Conservation (phyloP, 2,113 vertebrate species). For the Alethe diademata region DNA sequence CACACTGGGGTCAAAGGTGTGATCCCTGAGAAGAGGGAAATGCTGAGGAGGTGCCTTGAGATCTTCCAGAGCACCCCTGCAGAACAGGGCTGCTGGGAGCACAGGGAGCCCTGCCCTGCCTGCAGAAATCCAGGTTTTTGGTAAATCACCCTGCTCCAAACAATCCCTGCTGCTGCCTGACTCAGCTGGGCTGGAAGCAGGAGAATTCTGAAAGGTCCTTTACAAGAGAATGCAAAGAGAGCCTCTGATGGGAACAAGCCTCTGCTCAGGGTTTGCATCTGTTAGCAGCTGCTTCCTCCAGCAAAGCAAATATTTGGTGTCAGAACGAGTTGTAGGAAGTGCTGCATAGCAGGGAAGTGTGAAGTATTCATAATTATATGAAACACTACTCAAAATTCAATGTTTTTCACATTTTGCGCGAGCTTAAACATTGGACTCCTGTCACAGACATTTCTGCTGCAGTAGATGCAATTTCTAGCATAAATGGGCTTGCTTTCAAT, state of each 20-base stretch:
- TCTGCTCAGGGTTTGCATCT: background rate
- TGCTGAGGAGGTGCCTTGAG: rapidly evolving
- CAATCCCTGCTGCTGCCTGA: background rate
- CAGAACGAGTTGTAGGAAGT: conserved; percentile 12
- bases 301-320: conserved; percentile 45
- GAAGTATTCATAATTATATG: conserved; percentile 15
- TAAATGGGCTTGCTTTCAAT: conserved; percentile 34
- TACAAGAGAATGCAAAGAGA: background rate
- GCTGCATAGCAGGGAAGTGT: background rate
- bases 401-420: background rate
- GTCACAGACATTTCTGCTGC: conserved; percentile 43
- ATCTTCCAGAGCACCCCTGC: background rate
- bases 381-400: conserved; percentile 23
- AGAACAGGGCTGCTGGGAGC: rapidly evolving
- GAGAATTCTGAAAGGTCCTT: background rate
- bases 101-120: background rate
- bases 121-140: background rate
- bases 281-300: background rate
- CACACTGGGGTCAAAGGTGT: rapidly evolving
- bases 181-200: background rate
- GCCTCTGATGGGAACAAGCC: background rate
- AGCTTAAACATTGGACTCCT: conserved; percentile 31
- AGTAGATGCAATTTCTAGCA: conserved; percentile 6
- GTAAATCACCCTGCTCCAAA: background rate
- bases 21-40: background rate